These are phyloP conservation scores for Pteronura brasiliensis DNA, from an alignment of 2,113 vertebrate species.

Conservation along the genomic window DNA sequence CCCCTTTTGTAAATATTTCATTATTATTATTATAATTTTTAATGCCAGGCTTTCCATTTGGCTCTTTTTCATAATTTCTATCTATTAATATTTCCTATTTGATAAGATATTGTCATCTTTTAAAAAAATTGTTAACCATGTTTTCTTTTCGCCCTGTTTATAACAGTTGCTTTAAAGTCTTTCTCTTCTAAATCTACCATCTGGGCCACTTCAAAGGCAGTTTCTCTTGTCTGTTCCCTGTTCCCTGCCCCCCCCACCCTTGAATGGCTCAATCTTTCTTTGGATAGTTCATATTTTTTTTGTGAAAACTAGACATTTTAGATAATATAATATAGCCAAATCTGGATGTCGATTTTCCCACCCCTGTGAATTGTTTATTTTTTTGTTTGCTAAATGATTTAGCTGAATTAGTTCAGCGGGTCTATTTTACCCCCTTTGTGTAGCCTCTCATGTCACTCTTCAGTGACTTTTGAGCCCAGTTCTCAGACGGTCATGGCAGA, in stretches of 20 bases:
- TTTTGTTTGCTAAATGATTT: neutral
- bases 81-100: neutral
- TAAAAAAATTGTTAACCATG: neutral
- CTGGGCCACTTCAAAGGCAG: neutral
- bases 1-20: neutral
- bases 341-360: neutral
- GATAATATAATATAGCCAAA: neutral
- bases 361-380: neutral
- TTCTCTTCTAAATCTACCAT: neutral
- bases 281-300: neutral
- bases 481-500: neutral
- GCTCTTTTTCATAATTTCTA: neutral
- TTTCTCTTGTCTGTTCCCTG: neutral
- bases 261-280: neutral
- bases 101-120: neutral
- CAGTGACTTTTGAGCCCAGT: neutral
- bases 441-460: neutral
- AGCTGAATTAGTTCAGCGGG: neutral
- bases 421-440: neutral
- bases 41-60: neutral
- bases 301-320: neutral
- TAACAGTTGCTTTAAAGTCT: neutral
- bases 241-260: rapidly evolving
- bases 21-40: neutral
- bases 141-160: neutral